Evolutionary conservation across 2,113 vertebrate species (phyloP).

Genomic region (Microcebus tavaratra): DNA sequence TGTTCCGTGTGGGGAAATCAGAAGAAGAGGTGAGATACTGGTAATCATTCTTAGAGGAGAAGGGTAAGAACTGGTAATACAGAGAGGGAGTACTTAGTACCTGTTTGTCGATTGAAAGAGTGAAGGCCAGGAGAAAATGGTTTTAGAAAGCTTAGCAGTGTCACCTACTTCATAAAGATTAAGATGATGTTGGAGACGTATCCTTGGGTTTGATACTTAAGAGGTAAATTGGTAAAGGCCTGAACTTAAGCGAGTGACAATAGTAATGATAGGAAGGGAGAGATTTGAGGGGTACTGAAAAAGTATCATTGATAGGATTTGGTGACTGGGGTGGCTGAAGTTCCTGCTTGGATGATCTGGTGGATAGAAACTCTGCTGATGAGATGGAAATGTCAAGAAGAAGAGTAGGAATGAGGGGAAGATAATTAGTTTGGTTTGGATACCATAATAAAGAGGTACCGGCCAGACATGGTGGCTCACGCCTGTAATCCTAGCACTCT

Average conservation of each 20-base stretch:
- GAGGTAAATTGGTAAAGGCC: neutral
- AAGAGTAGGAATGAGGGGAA: neutral
- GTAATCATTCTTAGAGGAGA: neutral
- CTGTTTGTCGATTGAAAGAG: neutral
- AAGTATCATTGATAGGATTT: neutral
- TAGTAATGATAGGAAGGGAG: neutral
- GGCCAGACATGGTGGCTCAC: neutral
- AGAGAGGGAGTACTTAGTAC: neutral
- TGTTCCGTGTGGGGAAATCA: neutral
- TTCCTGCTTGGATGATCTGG: neutral
- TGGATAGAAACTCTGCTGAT: neutral
- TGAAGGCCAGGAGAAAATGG: neutral
- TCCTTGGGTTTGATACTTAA: neutral
- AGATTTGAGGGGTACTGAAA: neutral
- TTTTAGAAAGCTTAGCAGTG: neutral
- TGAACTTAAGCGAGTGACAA: neutral
- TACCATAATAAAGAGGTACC: neutral
- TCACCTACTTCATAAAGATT: neutral
- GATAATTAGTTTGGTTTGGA: neutral
- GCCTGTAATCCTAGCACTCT: too few species aligned
- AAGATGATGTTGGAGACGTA: neutral
- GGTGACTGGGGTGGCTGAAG: neutral
- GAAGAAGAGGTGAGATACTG: neutral
- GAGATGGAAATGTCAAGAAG: neutral
- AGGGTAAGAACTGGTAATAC: neutral